These are phyloP conservation scores for Calameuta idolon DNA, from an alignment of 2,888 invertebrate species.

Conservation along the genomic window DNA sequence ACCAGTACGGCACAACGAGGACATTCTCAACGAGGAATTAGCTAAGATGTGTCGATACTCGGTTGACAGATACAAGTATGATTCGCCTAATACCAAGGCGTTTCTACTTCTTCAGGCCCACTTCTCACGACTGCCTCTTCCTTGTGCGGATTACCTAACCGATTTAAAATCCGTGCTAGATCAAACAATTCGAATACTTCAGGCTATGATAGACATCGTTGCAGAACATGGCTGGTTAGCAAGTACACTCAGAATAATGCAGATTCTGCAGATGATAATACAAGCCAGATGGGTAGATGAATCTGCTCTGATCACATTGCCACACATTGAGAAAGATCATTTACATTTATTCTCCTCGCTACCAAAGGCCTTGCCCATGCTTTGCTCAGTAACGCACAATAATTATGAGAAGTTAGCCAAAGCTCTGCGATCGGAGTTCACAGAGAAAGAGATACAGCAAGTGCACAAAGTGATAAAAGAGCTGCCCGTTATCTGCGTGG, in stretches of 20 bases:
- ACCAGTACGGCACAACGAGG: constrained; percentile 98
- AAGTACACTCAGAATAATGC: constrained; percentile 81
- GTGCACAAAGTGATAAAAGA: constrained; percentile 57
- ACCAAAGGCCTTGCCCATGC: constrained; percentile 69
- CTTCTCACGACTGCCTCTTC: constrained; percentile 84
- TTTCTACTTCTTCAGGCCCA: constrained; percentile 95
- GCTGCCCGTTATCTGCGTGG: constrained; percentile 57
- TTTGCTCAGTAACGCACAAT: constrained; percentile 70
- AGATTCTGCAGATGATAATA: constrained; percentile 88
- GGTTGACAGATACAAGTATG: constrained; percentile 80
- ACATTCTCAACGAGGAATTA: constrained; percentile 91
- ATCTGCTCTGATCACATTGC: constrained; percentile 81
- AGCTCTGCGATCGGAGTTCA: constrained; percentile 75
- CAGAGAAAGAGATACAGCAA: constrained; percentile 78
- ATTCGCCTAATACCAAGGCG: constrained; percentile 95
- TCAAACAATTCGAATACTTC: constrained; percentile 91
- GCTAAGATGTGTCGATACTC: constrained; percentile 80
- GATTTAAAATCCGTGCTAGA: constrained; percentile 98
- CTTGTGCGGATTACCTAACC: constrained; percentile 93
- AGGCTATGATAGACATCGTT: constrained; percentile 96
- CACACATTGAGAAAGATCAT: constrained; percentile 78
- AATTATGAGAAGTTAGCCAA: constrained; percentile 74
- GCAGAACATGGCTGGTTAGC: constrained; percentile 92
- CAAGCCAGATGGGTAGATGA: constrained; percentile 91
- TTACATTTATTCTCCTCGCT: constrained; percentile 70